phyloP scores from a whole-genome alignment of 2,888 invertebrate species.

The Tigriopus californicus region DNA sequence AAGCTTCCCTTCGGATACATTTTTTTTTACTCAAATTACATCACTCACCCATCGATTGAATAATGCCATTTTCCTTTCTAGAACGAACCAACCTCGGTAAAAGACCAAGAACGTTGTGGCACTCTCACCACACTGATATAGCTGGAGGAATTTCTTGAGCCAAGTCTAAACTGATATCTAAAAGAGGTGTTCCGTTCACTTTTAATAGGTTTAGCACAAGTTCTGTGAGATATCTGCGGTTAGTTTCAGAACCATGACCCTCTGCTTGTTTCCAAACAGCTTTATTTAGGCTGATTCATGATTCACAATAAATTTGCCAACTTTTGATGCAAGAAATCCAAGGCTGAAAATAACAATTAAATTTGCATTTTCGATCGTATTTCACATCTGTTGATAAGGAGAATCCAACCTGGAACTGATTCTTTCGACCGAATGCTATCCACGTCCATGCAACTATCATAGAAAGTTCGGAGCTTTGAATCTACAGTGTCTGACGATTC shows the following conservation, averaged over 20 bases:
- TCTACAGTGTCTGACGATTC: background rate
- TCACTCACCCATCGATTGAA: background rate
- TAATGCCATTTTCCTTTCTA: background rate
- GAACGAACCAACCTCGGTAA: conserved; percentile 3
- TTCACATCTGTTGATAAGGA: too few species aligned
- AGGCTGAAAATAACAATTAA: conserved; percentile 43
- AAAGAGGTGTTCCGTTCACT: conserved; percentile 5
- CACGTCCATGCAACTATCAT: conserved; percentile 11
- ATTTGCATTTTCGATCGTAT: too few species aligned
- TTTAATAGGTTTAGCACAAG: background rate
- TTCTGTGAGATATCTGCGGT: background rate
- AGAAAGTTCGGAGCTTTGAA: background rate
- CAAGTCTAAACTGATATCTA: conserved; percentile 9
- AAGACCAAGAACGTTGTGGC: background rate
- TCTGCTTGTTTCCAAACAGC: background rate
- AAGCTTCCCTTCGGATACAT: too few species aligned
- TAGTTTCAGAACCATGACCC: background rate
- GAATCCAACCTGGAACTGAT: conserved; percentile 2
- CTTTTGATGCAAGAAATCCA: conserved; percentile 33
- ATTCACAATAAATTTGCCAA: background rate
- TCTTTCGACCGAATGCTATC: conserved; percentile 1
- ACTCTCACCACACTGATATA: conserved; percentile 5
- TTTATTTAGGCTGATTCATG: background rate
- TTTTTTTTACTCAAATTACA: too few species aligned
- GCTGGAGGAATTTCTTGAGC: background rate